Evolutionary conservation across 2,797 vertebrate genomes (phyloP).

Genomic region (Podarcis siculus): DNA sequence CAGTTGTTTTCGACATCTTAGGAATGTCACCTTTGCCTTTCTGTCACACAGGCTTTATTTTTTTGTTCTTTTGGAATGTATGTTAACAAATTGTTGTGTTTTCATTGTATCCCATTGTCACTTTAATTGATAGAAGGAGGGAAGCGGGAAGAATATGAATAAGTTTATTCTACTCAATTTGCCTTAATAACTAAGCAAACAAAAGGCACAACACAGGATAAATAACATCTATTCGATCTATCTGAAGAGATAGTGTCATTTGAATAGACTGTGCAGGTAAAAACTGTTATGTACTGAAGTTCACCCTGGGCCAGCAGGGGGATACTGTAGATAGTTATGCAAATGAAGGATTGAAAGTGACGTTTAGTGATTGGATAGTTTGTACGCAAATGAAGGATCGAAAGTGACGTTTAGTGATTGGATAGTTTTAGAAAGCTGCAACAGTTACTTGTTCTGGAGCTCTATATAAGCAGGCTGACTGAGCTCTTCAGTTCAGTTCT

Average conservation of each 20-base stretch:
- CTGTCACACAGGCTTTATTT: background rate
- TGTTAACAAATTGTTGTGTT: conserved; percentile 53
- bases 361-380: no score
- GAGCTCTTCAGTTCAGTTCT: no score
- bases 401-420: no score
- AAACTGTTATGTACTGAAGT: no score
- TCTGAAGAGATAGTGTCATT: conserved; percentile 71
- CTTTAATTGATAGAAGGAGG: conserved; percentile 61
- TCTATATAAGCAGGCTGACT: no score
- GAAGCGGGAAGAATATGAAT: background rate
- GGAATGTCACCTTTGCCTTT: conserved; percentile 17
- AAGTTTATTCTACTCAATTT: conserved; percentile 64
- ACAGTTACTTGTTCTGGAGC: no score
- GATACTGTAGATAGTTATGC: no score
- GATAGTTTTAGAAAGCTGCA: no score
- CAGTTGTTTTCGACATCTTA: background rate
- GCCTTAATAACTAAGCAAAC: conserved; percentile 36
- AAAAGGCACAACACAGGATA: conserved; percentile 43
- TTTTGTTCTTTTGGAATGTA: conserved; percentile 7
- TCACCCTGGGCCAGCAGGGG: no score
- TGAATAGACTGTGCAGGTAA: conserved; percentile 77
- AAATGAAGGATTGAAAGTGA: no score
- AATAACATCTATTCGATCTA: conserved; percentile 71
- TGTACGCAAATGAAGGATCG: no score
- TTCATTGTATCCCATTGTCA: conserved; percentile 63